These are phyloP conservation scores for Agraylea sexmaculata DNA, from an alignment of 1,140 invertebrate genomes.

Conservation along the genomic window DNA sequence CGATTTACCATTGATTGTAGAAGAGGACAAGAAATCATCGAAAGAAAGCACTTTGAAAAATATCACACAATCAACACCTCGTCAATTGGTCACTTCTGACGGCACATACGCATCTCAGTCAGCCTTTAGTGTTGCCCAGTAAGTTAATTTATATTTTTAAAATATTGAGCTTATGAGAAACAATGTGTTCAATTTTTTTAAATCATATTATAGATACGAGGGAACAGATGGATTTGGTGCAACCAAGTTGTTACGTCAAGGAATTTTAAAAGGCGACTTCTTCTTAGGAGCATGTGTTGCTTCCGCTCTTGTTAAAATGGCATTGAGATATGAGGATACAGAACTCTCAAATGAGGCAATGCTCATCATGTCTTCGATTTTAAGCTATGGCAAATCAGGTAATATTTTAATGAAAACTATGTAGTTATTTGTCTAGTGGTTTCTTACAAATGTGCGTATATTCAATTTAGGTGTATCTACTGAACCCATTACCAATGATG, in stretches of 20 bases:
- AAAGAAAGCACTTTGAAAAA: conserved; percentile 18
- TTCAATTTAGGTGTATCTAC: conserved; percentile 42
- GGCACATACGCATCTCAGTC: conserved; percentile 98
- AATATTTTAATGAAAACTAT: conserved; percentile 4
- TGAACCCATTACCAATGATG: conserved; percentile 88
- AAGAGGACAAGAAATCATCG: conserved; percentile 43
- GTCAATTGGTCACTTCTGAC: conserved; percentile 85
- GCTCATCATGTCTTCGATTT: conserved; percentile 56
- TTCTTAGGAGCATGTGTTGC: conserved; percentile 89
- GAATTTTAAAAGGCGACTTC: conserved; percentile 90
- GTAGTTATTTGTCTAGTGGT: not conserved
- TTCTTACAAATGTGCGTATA: conserved; percentile 9
- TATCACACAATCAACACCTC: conserved; percentile 20
- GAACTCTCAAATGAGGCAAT: conserved; percentile 43
- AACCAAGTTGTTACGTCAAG: conserved; percentile 56
- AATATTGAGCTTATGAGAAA: not conserved
- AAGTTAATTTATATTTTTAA: conserved; percentile 23
- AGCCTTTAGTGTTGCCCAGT: conserved; percentile 75
- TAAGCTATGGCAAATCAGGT: conserved; percentile 63
- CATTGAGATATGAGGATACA: conserved; percentile 43
- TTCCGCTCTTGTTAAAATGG: conserved; percentile 84
- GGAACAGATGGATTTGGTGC: conserved; percentile 11
- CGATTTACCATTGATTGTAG: conserved; percentile 77
- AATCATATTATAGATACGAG: conserved; percentile 14
- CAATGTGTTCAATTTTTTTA: conserved; percentile 1